Percentiles rank a stretch among this genome's conserved stretches.
phyloP scores from a whole-genome alignment of 2,113 vertebrate genomes.

The Sigmodon hispidus region DNA sequence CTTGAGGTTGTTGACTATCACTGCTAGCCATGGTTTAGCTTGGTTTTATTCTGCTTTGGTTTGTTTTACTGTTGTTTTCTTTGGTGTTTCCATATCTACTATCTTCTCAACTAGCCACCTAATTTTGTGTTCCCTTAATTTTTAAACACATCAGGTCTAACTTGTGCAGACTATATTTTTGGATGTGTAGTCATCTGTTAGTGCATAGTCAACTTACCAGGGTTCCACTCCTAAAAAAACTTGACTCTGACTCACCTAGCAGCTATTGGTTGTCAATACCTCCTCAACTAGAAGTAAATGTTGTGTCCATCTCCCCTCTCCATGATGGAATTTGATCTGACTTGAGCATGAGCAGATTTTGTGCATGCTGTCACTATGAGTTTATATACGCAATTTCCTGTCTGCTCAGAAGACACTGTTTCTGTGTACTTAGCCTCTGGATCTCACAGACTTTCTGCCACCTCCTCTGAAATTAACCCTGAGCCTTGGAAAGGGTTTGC shows the following conservation, averaged over 20 bases:
- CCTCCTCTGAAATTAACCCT: neutral
- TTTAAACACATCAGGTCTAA: neutral
- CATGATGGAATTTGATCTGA: neutral
- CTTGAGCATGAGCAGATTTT: neutral
- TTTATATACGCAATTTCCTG: neutral
- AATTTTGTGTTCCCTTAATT: neutral
- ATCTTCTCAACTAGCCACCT: neutral
- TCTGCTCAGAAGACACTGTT: neutral
- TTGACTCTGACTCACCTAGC: neutral
- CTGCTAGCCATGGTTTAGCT: too few species aligned
- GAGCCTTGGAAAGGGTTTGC: accelerated
- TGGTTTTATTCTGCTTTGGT: neutral
- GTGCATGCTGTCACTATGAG: neutral
- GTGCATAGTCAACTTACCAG: too few species aligned
- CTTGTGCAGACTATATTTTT: neutral
- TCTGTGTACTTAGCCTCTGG: neutral
- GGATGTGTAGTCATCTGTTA: neutral
- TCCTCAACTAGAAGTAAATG: neutral
- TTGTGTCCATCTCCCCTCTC: neutral
- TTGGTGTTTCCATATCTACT: neutral
- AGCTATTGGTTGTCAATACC: neutral
- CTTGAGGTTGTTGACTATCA: neutral
- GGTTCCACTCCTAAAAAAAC: too few species aligned
- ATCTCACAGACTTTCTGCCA: neutral
- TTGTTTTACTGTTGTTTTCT: neutral